phyloP scores from a whole-genome alignment of 2,797 vertebrate genomes.

The Acanthis flammea region DNA sequence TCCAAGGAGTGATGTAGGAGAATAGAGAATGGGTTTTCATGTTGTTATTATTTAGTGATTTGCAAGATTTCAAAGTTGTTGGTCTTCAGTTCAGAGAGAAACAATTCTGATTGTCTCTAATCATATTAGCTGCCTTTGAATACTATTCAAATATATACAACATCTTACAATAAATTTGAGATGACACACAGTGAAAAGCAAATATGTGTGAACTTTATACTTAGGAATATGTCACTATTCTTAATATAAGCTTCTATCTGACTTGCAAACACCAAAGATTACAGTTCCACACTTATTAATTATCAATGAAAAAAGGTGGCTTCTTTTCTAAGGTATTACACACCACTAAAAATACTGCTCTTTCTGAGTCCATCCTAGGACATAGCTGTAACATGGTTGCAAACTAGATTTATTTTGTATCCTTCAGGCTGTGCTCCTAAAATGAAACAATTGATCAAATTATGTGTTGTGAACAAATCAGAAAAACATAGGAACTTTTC shows the following conservation, averaged over 20 bases:
- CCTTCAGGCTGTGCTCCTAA: not conserved
- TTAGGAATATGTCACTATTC: not conserved
- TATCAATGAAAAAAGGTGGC: not conserved
- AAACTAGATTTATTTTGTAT: not conserved
- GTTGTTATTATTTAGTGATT: not conserved
- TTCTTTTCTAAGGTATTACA: not conserved
- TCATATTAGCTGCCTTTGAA: not conserved
- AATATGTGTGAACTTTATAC: not conserved
- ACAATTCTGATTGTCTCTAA: not conserved
- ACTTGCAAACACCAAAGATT: not conserved
- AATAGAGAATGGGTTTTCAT: not conserved
- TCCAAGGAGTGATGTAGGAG: accelerated
- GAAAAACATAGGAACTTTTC: not conserved
- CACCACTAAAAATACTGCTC: not conserved
- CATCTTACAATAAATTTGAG: not conserved
- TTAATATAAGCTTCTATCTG: not conserved
- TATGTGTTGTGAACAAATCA: not conserved
- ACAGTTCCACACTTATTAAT: not conserved
- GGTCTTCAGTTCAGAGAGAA: not conserved
- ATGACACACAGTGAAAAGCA: not conserved
- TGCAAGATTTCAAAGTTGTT: not conserved
- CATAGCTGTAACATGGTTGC: not conserved
- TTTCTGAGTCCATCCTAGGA: not conserved
- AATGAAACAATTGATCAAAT: not conserved
- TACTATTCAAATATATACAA: not conserved